phyloP scores from a whole-genome alignment of 2,888 invertebrate genomes.

The Agriopis aurantiaria region DNA sequence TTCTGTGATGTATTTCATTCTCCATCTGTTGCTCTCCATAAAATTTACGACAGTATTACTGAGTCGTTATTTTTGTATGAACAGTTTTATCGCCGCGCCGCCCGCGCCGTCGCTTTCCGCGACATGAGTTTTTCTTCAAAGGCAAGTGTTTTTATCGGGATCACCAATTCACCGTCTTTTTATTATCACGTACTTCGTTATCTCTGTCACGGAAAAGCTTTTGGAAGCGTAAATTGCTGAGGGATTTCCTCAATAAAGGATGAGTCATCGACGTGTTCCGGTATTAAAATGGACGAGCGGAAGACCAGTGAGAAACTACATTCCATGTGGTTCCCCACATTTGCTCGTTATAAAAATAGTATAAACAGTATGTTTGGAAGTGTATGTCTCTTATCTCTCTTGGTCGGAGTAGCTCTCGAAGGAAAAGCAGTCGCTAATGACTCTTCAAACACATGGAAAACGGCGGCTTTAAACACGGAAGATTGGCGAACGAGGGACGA shows the following conservation, averaged over 20 bases:
- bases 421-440: neutral
- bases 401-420: neutral
- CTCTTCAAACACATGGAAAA: too few species aligned
- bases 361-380: neutral
- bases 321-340: conserved; percentile 3
- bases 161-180: conserved; percentile 58
- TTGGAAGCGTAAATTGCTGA: conserved; percentile 21
- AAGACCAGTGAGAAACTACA: conserved; percentile 18
- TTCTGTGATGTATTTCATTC: conserved; percentile 78
- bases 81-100: conserved; percentile 75
- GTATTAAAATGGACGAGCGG: conserved; percentile 25
- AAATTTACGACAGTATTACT: conserved; percentile 84
- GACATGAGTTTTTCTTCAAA: conserved; percentile 68
- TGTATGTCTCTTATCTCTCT: neutral
- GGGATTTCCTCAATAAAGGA: conserved; percentile 31
- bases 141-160: conserved; percentile 62
- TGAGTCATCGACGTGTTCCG: conserved; percentile 30
- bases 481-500: too few species aligned
- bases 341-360: conserved; percentile 8
- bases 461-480: too few species aligned
- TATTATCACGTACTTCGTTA: conserved; percentile 46
- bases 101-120: conserved; percentile 60
- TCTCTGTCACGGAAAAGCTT: conserved; percentile 32
- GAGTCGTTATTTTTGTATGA: conserved; percentile 83
- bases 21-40: conserved; percentile 85